Evolutionary conservation across 2,797 vertebrate genomes (phyloP), one percentile per base, ranked within the genome.

Genomic region (Rhadinocentrus ornatus): DNA sequence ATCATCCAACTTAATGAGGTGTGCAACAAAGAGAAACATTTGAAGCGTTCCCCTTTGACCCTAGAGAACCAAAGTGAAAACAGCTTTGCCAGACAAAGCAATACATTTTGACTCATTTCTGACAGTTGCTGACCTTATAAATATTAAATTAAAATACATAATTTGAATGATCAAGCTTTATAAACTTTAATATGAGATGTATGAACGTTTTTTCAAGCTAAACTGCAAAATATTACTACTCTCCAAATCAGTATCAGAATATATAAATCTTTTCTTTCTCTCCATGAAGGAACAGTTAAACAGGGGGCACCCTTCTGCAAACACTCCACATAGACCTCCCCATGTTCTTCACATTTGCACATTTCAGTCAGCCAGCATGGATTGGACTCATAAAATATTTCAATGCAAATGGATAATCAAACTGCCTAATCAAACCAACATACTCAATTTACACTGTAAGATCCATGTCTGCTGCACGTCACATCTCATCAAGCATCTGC

Each of bases 301-400:
- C 79, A 90, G 87, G 70, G 80, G 87, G 89, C 73, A 32, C 66
- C 80, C 78, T 78, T 88, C 78, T 82, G 88, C 88, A 86, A n/a
- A 37, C 6, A 41, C 75, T 57, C 34, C 57, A 54, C 41, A 53
- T 59, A 4, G 64, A n/a, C 31, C 29, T 11, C 31, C 8, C 31
- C 41, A 57, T 44, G n/a, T 7, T 56, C 50, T 0, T 68, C 26
- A 39, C 53, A 20, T 37, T 6, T 57, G 26, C 55, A 4, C 12
- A 46, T 61, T 31, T 69, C 50, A 29, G 41, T 59, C 24, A 63
- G 24, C 26, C 32, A 41, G 44, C 34, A 29, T 37, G 65, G 39
- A 55, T 64, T 59, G 27, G 27, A 63, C 27, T n/a, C 52, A 63
- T 37, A 29, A 71, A 41, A 46, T 48, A 53, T 35, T 54, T 76